Evolutionary conservation across 2,797 vertebrate genomes (phyloP).

Genomic region (Labroides dimidiatus): DNA sequence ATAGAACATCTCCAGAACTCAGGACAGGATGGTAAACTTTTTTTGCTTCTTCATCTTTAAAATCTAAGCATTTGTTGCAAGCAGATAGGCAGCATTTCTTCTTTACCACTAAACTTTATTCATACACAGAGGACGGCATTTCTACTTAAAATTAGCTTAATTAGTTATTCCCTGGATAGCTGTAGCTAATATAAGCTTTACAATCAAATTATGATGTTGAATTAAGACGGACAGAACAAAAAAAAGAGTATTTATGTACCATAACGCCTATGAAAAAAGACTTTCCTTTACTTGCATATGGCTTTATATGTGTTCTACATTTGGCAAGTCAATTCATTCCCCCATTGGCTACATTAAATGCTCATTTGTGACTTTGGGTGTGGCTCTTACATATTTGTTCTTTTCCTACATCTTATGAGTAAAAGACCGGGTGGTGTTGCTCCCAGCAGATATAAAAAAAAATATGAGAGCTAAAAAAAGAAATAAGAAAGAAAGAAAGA

Average conservation of each 20-base stretch:
- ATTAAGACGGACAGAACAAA: neutral
- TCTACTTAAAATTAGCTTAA: neutral
- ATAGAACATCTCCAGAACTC: slow-evolving; percentile 94
- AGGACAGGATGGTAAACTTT: slow-evolving; percentile 94
- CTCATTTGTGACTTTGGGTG: slow-evolving; percentile 75
- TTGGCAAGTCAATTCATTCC: slow-evolving; percentile 61
- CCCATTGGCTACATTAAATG: slow-evolving; percentile 63
- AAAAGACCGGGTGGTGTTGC: slow-evolving; percentile 50
- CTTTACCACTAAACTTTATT: neutral
- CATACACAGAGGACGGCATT: neutral
- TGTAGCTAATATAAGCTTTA: neutral
- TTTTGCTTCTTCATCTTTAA: slow-evolving; percentile 19
- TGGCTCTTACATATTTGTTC: slow-evolving; percentile 70
- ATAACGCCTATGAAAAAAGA: slow-evolving; percentile 23
- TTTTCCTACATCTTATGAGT: slow-evolving; percentile 57
- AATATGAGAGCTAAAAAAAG: slow-evolving; percentile 21
- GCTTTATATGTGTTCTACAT: slow-evolving; percentile 61
- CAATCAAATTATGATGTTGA: neutral
- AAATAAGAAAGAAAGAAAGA: neutral
- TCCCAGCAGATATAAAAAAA: slow-evolving; percentile 30
- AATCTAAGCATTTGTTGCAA: slow-evolving; percentile 9
- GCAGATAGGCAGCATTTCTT: neutral
- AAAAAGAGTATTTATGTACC: slow-evolving; percentile 7
- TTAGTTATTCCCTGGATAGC: slow-evolving; percentile 15
- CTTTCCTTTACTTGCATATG: neutral